phyloP scores from a whole-genome alignment of 2,797 vertebrate species.

The Bryconaethiops microstoma region DNA sequence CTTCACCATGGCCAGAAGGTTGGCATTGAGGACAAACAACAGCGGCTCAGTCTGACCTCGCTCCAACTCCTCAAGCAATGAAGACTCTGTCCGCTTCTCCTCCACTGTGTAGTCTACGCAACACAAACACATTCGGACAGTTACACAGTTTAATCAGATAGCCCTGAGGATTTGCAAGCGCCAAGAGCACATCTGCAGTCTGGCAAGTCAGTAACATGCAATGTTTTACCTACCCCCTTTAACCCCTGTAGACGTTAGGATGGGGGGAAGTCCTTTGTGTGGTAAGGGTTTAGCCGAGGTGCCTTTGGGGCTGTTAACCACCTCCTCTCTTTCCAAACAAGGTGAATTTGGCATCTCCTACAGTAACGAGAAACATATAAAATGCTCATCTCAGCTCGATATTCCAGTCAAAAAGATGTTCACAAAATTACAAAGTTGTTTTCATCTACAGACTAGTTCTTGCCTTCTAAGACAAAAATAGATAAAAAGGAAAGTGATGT shows the following conservation, averaged over 20 bases:
- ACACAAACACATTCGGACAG: not conserved
- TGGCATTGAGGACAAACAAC: slow-evolving; percentile 98
- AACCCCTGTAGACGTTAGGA: slow-evolving; percentile 98
- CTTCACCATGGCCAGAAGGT: slow-evolving; percentile 97
- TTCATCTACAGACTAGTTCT: too few relatives aligned
- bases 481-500: too few relatives aligned
- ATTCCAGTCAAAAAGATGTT: too few relatives aligned
- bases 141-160: not conserved
- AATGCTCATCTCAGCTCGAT: too few relatives aligned
- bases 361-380: not conserved
- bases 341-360: slow-evolving; percentile 79
- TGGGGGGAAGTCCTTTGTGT: slow-evolving; percentile 94
- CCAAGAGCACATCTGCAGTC: not conserved
- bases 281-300: slow-evolving; percentile 94
- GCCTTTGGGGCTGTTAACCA: slow-evolving; percentile 87
- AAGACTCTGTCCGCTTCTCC: slow-evolving; percentile 92
- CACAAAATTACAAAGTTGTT: too few relatives aligned
- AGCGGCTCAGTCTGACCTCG: slow-evolving; percentile 91
- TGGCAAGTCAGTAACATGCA: not conserved
- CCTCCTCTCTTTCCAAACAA: slow-evolving; percentile 76
- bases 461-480: too few relatives aligned
- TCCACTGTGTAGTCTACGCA: slow-evolving; percentile 94
- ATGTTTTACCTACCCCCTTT: slow-evolving; percentile 89
- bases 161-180: not conserved
- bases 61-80: slow-evolving; percentile 94